phyloP scores from a whole-genome alignment of 92 coral and sea anemone genomes.

The Zoanthus sansibaricus region DNA sequence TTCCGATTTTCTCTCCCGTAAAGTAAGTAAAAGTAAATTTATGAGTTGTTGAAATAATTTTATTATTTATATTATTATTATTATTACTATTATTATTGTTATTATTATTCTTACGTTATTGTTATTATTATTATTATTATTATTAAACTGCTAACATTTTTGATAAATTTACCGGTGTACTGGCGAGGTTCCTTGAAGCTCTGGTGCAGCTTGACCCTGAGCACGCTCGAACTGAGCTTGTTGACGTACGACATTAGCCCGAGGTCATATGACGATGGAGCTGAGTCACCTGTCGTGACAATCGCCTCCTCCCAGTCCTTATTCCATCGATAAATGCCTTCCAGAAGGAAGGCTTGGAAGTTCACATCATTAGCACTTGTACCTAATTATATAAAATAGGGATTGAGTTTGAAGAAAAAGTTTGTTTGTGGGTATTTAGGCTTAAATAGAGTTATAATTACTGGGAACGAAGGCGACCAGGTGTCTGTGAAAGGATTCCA shows the following conservation, averaged over 20 bases:
- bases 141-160: no score
- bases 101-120: no score
- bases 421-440: neutral
- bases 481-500: constrained; percentile 50
- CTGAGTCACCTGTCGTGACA: neutral
- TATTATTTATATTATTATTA: no score
- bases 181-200: neutral
- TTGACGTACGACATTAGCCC: neutral
- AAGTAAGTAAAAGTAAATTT: no score
- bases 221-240: neutral
- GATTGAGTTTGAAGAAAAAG: neutral
- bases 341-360: constrained; percentile 35
- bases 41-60: no score
- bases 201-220: neutral
- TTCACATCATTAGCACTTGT: constrained; percentile 11
- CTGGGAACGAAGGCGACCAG: constrained; percentile 1
- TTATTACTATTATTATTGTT: no score
- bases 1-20: no score
- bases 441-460: neutral
- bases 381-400: neutral
- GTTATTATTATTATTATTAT: no score
- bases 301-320: constrained; percentile 40
- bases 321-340: neutral
- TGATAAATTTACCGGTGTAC: neutral
- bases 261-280: neutral